Evolutionary conservation across 2,797 vertebrate genomes (phyloP).

Genomic region (Danio aesculapii): DNA sequence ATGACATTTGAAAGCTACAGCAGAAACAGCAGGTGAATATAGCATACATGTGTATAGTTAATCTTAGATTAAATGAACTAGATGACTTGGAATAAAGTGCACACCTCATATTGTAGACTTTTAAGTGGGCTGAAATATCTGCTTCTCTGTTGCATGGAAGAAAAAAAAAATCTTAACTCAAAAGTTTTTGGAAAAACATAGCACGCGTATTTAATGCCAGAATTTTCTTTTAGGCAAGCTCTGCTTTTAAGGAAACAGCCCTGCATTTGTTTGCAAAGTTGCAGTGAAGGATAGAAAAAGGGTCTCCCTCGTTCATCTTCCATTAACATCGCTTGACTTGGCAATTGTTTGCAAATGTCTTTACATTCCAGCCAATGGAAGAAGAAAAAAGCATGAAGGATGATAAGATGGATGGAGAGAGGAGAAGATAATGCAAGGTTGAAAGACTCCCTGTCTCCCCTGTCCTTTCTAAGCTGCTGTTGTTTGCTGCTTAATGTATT

Average conservation of each 20-base stretch:
- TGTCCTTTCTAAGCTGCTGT: slow-evolving; percentile 10
- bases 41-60: no score
- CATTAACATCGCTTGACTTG: slow-evolving; percentile 34
- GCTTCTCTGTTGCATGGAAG: background rate
- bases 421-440: slow-evolving; percentile 21
- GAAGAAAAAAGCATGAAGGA: background rate
- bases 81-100: no score
- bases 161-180: background rate
- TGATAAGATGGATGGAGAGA: background rate
- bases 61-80: no score
- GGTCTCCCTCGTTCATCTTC: background rate
- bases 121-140: no score
- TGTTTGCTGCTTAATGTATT: slow-evolving; percentile 35
- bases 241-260: background rate
- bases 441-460: slow-evolving; percentile 26
- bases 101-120: no score
- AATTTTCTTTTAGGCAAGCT: background rate
- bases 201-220: background rate
- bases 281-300: background rate
- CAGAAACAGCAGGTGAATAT: no score
- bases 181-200: background rate
- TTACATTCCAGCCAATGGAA: slow-evolving; percentile 47
- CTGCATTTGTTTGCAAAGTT: background rate
- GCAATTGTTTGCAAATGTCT: slow-evolving; percentile 29
- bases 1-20: no score